phyloP scores from a whole-genome alignment of 1,140 invertebrate genomes.

The Leucophenga varia region DNA sequence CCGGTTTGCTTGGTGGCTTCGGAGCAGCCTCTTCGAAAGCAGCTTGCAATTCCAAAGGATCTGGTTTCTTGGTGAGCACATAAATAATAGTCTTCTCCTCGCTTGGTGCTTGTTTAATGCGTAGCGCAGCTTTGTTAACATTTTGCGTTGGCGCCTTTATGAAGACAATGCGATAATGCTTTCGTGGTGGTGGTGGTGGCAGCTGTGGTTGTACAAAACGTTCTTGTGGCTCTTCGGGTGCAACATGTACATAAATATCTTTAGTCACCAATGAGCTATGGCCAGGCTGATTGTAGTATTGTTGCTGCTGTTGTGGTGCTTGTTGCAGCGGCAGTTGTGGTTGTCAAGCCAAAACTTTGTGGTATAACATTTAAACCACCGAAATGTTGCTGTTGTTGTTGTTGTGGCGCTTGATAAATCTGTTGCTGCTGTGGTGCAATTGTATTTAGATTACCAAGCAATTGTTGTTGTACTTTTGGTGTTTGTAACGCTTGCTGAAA shows the following conservation, averaged over 20 bases:
- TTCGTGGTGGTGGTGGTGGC: slow-evolving; percentile 62
- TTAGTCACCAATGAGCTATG: slow-evolving; percentile 36
- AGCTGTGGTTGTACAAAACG: slow-evolving; percentile 22
- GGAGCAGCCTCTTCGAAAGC: slow-evolving; percentile 61
- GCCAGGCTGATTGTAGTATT: not conserved
- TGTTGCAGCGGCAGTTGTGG: not conserved
- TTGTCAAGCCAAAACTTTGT: too few species aligned
- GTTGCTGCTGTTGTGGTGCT: slow-evolving; percentile 13
- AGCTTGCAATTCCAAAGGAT: slow-evolving; percentile 60
- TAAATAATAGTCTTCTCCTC: slow-evolving; percentile 86
- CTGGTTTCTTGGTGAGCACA: slow-evolving; percentile 78
- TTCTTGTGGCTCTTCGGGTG: slow-evolving; percentile 39
- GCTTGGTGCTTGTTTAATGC: slow-evolving; percentile 62
- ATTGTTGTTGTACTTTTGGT: slow-evolving; percentile 22
- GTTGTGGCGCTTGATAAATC: slow-evolving; percentile 5
- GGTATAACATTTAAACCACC: too few species aligned
- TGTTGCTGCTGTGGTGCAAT: slow-evolving; percentile 10
- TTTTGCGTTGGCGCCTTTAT: slow-evolving; percentile 77
- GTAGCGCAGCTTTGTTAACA: slow-evolving; percentile 65
- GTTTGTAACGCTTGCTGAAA: slow-evolving; percentile 37
- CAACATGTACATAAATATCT: slow-evolving; percentile 53
- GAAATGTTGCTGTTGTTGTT: not conserved
- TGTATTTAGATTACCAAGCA: slow-evolving; percentile 8
- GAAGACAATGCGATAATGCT: slow-evolving; percentile 85
- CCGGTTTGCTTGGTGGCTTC: slow-evolving; percentile 70